Base-by-base conservation (phyloP, 1,140 invertebrate species). In the Hyles euphorbiae region DNA sequence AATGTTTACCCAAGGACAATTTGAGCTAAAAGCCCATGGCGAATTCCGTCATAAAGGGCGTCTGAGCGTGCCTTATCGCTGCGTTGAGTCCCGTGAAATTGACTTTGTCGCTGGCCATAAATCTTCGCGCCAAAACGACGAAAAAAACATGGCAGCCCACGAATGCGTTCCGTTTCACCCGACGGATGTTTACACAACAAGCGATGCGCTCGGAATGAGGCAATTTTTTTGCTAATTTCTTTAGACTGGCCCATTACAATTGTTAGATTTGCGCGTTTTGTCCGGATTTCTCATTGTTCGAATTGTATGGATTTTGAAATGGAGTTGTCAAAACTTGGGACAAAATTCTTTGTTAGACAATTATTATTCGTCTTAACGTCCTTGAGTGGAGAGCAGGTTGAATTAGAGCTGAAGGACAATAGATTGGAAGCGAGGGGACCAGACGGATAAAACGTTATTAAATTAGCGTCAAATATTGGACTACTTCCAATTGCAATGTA, bases 41-140 rank as follows among this genome's bases (percentile, higher is more conserved):
- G 78, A 85, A 87, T 85, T 80, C 72, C 74, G 73, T 83, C 71
- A 75, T 72, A 76, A 77, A 72, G 58, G 60, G 60, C 61, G 63
- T 65, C 68, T 58, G 68, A 40, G 53, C 75, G 69, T 73, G 76
- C 72, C 73, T 58, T 76, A 78, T 78, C 68, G 58, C 60, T 34
- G 51, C 67, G 65, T 56, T 53, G 56, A 72, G 62, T 63, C 64
- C 78, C 80, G 67, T 79, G 70, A 87, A 83, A 87, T 87, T 78
- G 82, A 85, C 80, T 83, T 79, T 87, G 84, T 87, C 82, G 85
- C 81, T 75, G 72, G 57, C 72, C 75, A 83, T 87, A 87, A 85
- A 87, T 85, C 82, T 87, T 79, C 72, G 63, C 68, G 68, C 55
- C 72, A 68, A 77, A 67, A 72, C 58, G 51, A 44, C 33, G 50